Evolutionary conservation across 2,797 vertebrate genomes (phyloP).

Genomic region (Hozukius guyotensis): DNA sequence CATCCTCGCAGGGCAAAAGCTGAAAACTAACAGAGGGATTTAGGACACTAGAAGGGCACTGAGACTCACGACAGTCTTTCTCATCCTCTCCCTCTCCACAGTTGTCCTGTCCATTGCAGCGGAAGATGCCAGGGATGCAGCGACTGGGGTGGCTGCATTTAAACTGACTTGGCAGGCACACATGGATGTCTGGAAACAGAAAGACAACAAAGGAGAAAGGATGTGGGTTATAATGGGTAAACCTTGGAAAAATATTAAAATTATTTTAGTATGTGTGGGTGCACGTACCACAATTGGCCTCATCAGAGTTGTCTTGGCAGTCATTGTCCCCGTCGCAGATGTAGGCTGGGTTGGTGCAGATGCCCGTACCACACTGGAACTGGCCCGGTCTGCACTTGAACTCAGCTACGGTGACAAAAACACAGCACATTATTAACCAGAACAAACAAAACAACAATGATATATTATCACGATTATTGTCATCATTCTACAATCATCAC

Average conservation of each 20-base stretch:
- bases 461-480: neutral
- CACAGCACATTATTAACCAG: neutral
- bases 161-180: constrained; percentile 98
- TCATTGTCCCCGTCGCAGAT: constrained; percentile 97
- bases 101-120: constrained; percentile 98
- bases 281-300: constrained; percentile 91
- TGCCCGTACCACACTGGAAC: constrained; percentile 94
- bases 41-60: neutral
- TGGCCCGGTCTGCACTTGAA: constrained; percentile 94
- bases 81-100: constrained; percentile 97
- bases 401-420: constrained; percentile 82
- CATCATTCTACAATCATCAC: constrained; percentile 51
- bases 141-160: constrained; percentile 97
- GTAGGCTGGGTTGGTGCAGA: constrained; percentile 94
- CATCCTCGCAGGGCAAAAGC: neutral
- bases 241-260: neutral
- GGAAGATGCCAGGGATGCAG: constrained; percentile 98
- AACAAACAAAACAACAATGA: neutral
- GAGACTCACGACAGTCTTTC: constrained; percentile 94
- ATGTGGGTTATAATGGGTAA: neutral
- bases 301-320: constrained; percentile 95
- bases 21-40: neutral
- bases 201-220: neutral
- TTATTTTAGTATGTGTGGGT: neutral
- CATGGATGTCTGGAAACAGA: constrained; percentile 90